phyloP scores from a whole-genome alignment of 1,140 invertebrate genomes.

The Eupeodes corollae region DNA sequence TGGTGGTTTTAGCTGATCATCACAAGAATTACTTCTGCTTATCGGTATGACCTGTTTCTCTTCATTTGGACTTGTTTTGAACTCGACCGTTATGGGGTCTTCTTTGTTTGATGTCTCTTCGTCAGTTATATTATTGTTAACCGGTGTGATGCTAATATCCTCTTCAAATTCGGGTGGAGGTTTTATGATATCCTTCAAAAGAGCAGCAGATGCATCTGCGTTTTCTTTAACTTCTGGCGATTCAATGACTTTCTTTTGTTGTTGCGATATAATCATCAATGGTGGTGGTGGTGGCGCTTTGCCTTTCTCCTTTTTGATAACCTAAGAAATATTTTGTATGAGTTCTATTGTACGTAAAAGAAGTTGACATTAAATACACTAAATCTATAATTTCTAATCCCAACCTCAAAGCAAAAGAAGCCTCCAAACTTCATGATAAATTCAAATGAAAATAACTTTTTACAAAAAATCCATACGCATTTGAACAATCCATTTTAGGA shows the following conservation, averaged over 20 bases:
- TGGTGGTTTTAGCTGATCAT: constrained; percentile 23
- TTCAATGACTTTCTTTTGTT: neutral
- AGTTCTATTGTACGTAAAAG: too few species aligned
- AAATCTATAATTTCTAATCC: too few species aligned
- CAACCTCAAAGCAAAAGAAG: too few species aligned
- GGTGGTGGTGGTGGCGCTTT: constrained; percentile 54
- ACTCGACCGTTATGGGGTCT: neutral
- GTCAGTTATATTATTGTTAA: too few species aligned
- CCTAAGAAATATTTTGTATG: constrained; percentile 32
- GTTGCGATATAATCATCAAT: constrained; percentile 8
- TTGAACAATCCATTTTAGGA: too few species aligned
- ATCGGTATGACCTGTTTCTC: constrained; percentile 1
- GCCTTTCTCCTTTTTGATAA: constrained; percentile 56
- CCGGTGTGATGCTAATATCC: too few species aligned
- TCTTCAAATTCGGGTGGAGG: constrained; percentile 2
- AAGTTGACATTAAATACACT: too few species aligned
- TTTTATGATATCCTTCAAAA: constrained; percentile 4
- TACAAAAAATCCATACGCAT: too few species aligned
- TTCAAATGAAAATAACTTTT: too few species aligned
- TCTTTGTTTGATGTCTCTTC: too few species aligned
- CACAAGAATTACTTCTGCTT: constrained; percentile 12
- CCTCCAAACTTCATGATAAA: too few species aligned
- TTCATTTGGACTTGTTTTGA: neutral
- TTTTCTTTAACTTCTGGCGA: neutral
- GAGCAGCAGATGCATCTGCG: neutral